phyloP scores from a whole-genome alignment of 1,140 invertebrate genomes.

The Drosophila ambigua region DNA sequence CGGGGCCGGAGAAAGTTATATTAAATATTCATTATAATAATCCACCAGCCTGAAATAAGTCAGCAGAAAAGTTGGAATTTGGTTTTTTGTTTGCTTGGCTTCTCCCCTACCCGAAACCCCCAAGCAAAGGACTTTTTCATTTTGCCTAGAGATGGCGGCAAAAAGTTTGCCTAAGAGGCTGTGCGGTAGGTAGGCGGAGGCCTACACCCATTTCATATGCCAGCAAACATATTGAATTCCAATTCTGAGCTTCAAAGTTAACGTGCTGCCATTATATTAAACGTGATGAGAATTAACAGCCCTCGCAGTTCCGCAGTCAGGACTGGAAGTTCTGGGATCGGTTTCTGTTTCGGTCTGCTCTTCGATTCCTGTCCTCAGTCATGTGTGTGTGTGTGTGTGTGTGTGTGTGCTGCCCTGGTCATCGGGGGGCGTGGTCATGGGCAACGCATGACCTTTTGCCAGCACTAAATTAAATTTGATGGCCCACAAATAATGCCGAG shows the following conservation, averaged over 20 bases:
- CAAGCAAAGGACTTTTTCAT: slow-evolving; percentile 40
- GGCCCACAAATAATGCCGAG: slow-evolving; percentile 78
- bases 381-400: slow-evolving; percentile 13
- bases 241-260: slow-evolving; percentile 78
- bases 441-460: slow-evolving; percentile 58
- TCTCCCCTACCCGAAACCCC: slow-evolving; percentile 6
- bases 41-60: slow-evolving; percentile 48
- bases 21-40: slow-evolving; percentile 79
- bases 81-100: slow-evolving; percentile 18
- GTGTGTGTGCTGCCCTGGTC: slow-evolving; percentile 22
- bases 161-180: slow-evolving; percentile 43
- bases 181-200: neutral
- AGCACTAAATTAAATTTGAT: slow-evolving; percentile 81
- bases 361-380: neutral
- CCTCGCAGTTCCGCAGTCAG: slow-evolving; percentile 25
- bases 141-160: slow-evolving; percentile 28
- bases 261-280: slow-evolving; percentile 79
- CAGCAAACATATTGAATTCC: slow-evolving; percentile 78
- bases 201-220: slow-evolving; percentile 60
- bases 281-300: slow-evolving; percentile 80
- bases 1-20: slow-evolving; percentile 46
- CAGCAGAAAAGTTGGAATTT: slow-evolving; percentile 50
- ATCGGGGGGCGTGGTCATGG: slow-evolving; percentile 52
- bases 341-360: slow-evolving; percentile 11
- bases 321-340: slow-evolving; percentile 7